Conservation (phyloP, 2,888 invertebrate genomes). For the Thymelicus lineola region DNA sequence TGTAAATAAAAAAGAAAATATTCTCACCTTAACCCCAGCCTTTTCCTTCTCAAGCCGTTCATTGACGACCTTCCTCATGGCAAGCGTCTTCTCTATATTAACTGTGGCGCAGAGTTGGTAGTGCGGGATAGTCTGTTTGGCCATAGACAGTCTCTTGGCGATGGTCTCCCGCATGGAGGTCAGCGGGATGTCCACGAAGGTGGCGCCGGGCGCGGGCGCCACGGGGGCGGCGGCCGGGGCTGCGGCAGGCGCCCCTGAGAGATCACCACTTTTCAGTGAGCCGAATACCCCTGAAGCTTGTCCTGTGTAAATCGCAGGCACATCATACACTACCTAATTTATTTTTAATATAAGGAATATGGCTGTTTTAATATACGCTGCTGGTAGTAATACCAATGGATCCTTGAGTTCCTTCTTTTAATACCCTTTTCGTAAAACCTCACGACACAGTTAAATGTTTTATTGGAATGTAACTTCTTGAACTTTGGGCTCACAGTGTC, state of each 20-base stretch:
- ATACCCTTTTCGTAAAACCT: no score
- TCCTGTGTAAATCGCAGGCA: conserved; percentile 66
- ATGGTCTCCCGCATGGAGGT: conserved; percentile 94
- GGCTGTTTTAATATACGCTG: no score
- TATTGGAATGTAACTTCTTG: no score
- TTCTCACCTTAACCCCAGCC: conserved; percentile 84
- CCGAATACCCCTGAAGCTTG: conserved; percentile 93
- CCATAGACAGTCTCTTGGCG: conserved; percentile 94
- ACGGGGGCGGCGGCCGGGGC: conserved; percentile 50
- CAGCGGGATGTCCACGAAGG: conserved; percentile 92
- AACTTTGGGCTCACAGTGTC: no score
- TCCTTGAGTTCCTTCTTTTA: no score
- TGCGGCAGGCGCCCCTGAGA: conserved; percentile 74
- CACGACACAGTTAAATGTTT: no score
- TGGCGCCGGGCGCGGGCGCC: conserved; percentile 75
- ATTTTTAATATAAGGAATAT: not conserved
- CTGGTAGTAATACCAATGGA: no score
- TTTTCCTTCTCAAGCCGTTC: conserved; percentile 91
- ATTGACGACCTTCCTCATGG: conserved; percentile 91
- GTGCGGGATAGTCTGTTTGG: conserved; percentile 98
- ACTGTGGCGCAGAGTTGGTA: conserved; percentile 97
- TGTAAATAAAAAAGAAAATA: conserved; percentile 9
- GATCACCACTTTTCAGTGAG: conserved; percentile 93
- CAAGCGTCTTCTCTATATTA: conserved; percentile 92
- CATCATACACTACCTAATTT: conserved; percentile 17